Percentiles rank a stretch among this genome's conserved stretches.
Conservation (phyloP, 2,113 vertebrate species). For the Columba janthina region DNA sequence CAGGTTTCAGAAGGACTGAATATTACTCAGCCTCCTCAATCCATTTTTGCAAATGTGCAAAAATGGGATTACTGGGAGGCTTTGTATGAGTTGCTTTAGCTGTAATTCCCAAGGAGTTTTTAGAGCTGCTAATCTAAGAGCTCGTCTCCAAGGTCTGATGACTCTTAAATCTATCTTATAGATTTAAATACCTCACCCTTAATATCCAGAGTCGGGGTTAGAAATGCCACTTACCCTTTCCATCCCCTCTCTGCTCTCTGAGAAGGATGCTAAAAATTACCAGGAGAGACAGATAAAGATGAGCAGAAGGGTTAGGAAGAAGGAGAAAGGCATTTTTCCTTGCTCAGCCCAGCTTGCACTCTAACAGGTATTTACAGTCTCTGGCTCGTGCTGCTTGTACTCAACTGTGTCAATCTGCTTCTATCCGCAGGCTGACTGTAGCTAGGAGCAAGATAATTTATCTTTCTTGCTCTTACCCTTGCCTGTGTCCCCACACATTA, state of each 20-base stretch:
- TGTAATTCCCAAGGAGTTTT: conserved; percentile 22
- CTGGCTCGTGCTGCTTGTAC: conserved; percentile 61
- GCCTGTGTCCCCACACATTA: conserved; percentile 67
- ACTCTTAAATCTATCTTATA: conserved; percentile 21
- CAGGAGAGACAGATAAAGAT: conserved; percentile 34
- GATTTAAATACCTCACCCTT: conserved; percentile 34
- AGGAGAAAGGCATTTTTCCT: conserved; percentile 44
- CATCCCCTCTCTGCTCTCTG: not conserved
- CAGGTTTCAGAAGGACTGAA: not conserved
- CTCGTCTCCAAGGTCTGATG: not conserved
- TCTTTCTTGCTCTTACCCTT: conserved; percentile 73
- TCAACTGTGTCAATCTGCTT: conserved; percentile 73
- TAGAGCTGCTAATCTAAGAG: conserved; percentile 38
- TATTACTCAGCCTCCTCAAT: not conserved
- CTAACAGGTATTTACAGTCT: conserved; percentile 67
- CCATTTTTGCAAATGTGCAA: conserved; percentile 37
- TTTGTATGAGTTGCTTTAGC: conserved; percentile 22
- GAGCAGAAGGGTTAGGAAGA: conserved; percentile 12
- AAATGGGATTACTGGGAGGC: conserved; percentile 56
- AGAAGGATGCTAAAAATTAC: conserved; percentile 47
- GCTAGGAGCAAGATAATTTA: conserved; percentile 70
- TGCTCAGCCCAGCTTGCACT: conserved; percentile 53
- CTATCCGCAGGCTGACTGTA: conserved; percentile 69
- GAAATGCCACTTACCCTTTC: conserved; percentile 49
- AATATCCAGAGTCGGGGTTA: not conserved